Evolutionary conservation across 2,888 invertebrate genomes (phyloP), one percentile per base, ranked within the genome.

Genomic region (Blastobasis adustella): DNA sequence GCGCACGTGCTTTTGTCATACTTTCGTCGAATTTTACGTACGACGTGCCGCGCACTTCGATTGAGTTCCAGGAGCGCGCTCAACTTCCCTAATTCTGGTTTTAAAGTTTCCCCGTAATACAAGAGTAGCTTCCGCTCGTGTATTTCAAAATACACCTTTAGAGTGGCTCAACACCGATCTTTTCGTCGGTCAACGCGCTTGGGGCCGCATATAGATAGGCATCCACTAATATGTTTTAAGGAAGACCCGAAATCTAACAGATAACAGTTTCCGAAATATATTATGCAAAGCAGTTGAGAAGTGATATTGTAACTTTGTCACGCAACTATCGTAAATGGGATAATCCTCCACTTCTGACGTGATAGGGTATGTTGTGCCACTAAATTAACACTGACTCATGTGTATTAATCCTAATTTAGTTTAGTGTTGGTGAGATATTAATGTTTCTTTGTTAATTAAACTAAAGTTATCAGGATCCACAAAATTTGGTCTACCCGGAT

Each of bases 1-100:
- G 76, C 72, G 80, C 80, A 80, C 83, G 84, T 85, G 82, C 82
- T 86, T 84, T 83, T 82, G 84, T 85, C 84, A 78, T 77, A 84
- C 85, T 84, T 86, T 79, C 71, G 67, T 71, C 69, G 79, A 84
- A 77, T 85, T 83, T 82, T 79, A 81, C 77, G 76, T 79, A 80
- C 76, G 72, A 86, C 86, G 84, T 85, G 87, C 75, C 73, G 63
- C 72, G 82, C 81, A 85, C 79, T 77, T 79, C 73, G 77, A 83
- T 84, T 73, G 74, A 78, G 77, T 82, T 81, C 76, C 71, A 42
- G 67, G 76, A 80, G 65, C 71, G 73, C 72, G 57, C 66, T 60
- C 60, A 78, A 79, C 76, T 76, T 77, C 69, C 66, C 70, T 78
- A 76, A 78, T 76, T 77, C 74, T 74, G 74, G 70, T 75, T 79